phyloP scores from a whole-genome alignment of 2,888 invertebrate genomes.

The Philopedon plagiatum region DNA sequence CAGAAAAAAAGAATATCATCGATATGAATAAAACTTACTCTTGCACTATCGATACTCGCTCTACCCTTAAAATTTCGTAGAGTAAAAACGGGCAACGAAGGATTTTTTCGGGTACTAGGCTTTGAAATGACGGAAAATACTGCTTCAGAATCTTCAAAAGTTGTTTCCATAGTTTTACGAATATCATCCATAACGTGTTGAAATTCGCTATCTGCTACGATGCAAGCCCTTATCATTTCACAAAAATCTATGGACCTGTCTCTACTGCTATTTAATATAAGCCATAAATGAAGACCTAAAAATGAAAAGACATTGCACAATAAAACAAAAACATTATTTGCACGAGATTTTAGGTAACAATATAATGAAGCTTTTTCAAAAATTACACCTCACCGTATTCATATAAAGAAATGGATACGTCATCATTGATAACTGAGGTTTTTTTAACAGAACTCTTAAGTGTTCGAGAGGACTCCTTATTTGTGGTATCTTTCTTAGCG shows the following conservation, averaged over 20 bases:
- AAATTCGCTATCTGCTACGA: conserved; percentile 36
- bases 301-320: no score
- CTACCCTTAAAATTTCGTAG: conserved; percentile 24
- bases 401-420: neutral
- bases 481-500: conserved; percentile 18
- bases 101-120: neutral
- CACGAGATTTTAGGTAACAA: no score
- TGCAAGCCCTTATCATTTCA: conserved; percentile 28
- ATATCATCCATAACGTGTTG: conserved; percentile 29
- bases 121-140: conserved; percentile 46
- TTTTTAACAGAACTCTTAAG: conserved; percentile 33
- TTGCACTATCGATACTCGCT: neutral
- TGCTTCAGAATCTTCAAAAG: conserved; percentile 38
- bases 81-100: conserved; percentile 9
- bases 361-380: no score
- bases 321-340: no score
- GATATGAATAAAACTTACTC: neutral
- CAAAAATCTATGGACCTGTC: conserved; percentile 43
- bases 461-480: conserved; percentile 44
- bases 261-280: conserved; percentile 38
- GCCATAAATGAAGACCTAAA: conserved; percentile 47
- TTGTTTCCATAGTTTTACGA: conserved; percentile 19
- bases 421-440: conserved; percentile 8
- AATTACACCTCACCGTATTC: conserved; percentile 2
- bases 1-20: no score